These are phyloP conservation scores for Heliconius hortense DNA, from an alignment of 2,888 invertebrate species.

Conservation along the genomic window DNA sequence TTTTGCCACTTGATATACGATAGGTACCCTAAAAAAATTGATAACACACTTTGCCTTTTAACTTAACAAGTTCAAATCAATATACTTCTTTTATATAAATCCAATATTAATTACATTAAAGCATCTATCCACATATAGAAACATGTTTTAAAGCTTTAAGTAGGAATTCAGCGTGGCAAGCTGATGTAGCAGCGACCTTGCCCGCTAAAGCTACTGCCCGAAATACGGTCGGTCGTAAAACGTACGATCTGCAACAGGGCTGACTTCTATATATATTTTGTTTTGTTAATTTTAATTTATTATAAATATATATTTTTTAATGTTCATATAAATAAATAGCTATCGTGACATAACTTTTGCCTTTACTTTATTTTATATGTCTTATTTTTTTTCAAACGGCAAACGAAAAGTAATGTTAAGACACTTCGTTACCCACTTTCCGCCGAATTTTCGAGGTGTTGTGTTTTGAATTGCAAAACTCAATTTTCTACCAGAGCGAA, in stretches of 20 bases:
- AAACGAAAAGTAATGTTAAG: no score
- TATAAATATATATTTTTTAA: neutral
- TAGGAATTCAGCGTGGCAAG: constrained; percentile 8
- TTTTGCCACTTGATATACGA: no score
- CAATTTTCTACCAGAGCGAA: no score
- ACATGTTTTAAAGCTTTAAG: neutral
- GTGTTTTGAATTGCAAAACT: no score
- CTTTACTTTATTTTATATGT: neutral
- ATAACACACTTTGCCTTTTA: no score
- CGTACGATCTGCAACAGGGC: constrained; percentile 61
- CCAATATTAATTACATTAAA: constrained; percentile 7
- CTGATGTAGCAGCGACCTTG: constrained; percentile 58
- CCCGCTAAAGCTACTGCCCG: constrained; percentile 67
- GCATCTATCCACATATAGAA: neutral
- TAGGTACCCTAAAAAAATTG: no score
- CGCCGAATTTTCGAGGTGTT: no score
- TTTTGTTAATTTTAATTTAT: neutral
- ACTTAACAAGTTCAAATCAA: no score
- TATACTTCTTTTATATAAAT: no score
- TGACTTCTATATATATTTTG: constrained; percentile 45
- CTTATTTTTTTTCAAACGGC: no score
- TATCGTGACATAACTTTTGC: neutral
- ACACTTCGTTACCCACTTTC: no score
- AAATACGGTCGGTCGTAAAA: constrained; percentile 63
- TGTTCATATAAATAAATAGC: neutral